These are phyloP conservation scores for Enhydra lutris DNA, from an alignment of 2,113 vertebrate species.

Conservation along the genomic window DNA sequence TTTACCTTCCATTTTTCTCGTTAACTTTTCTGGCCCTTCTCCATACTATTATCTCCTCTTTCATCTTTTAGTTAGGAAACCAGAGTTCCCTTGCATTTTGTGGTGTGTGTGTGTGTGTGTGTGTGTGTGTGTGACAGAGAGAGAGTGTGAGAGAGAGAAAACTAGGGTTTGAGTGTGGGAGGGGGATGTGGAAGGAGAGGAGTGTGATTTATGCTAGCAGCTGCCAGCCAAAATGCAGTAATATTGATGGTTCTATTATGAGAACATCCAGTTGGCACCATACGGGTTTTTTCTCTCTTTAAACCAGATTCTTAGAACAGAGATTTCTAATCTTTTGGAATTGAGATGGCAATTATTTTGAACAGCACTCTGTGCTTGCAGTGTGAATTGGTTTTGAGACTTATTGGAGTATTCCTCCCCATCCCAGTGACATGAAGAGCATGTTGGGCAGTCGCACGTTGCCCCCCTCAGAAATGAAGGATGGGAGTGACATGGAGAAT, in stretches of 20 bases:
- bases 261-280: background rate
- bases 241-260: constrained; percentile 9
- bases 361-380: background rate
- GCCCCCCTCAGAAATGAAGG: background rate
- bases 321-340: constrained; percentile 9
- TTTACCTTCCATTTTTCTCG: background rate
- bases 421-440: background rate
- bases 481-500: background rate
- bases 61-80: background rate
- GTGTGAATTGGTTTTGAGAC: background rate
- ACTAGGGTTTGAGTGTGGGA: background rate
- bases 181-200: no score
- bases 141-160: background rate
- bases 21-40: background rate
- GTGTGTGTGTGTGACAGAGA: background rate
- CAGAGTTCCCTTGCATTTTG: background rate
- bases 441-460: background rate
- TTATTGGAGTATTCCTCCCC: background rate
- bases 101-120: background rate
- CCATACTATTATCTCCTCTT: background rate
- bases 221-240: background rate
- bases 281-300: background rate
- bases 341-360: background rate
- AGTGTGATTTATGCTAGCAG: background rate
- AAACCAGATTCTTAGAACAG: background rate